Evolutionary conservation across 2,888 invertebrate genomes (phyloP), one percentile per base, ranked within the genome.

Genomic region (Agrilus biguttatus): DNA sequence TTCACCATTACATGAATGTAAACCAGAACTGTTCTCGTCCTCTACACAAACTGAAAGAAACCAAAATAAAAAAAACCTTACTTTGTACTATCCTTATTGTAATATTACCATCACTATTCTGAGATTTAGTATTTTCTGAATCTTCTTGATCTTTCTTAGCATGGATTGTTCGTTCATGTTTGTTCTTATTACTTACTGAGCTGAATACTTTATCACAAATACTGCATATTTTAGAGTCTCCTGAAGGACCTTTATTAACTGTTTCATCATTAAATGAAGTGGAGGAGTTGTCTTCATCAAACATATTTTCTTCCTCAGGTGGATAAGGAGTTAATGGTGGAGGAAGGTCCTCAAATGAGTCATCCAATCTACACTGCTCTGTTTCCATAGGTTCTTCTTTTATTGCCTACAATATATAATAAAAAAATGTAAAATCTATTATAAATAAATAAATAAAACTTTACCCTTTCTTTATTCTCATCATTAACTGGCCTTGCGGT

Each of bases 151-250:
- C 14, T 14, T 37, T 49, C 8, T 39, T 38, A 3, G 47, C 46
- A 47, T 56, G 57, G 21, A 55, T 51, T 19, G 43, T 45, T 37
- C 50, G 54, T 49, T 63, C 60, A 47, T 63, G 63, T 43, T 59
- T 61, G 42, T 50, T 54, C 14, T 58, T 53, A 49, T 62, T 63
- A 8, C 54, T 55, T 17, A 48, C 42, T 40, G 46, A 57, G 46
- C 59, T 58, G 50, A 63, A 61, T 34, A 54, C 33, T 50, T 59
- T 60, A 42, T 53, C 50, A 46, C 63, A 63, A 46, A 58, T 48
- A 13, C 53, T 47, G 52, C 62, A 62, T 39, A 49, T 47, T 45
- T 52, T 52, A 36, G 39, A 44, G 37, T 46, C 42, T 38, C 45
- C 39, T 13, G 21, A 28, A 4, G 28, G 10, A 10, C 7, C 28